Conservation (phyloP, 2,113 vertebrate species). For the Eretmochelys imbricata region DNA sequence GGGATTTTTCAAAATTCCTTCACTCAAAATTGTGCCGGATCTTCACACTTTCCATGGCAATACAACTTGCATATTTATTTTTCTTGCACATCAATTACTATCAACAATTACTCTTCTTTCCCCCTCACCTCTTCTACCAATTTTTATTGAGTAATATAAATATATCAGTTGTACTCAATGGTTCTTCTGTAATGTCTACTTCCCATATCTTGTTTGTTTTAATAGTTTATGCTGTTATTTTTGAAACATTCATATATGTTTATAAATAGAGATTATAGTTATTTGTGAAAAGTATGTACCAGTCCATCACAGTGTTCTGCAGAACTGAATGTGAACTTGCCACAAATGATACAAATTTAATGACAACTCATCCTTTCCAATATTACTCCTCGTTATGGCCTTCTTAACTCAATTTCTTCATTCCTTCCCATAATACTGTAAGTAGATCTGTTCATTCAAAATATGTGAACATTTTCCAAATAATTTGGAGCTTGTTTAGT, state of each 20-base stretch:
- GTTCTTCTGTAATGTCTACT: not conserved
- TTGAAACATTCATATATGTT: not conserved
- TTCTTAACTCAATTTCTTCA: not conserved
- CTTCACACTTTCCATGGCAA: not conserved
- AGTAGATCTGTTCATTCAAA: not conserved
- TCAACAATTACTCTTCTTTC: not conserved
- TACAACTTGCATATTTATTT: not conserved
- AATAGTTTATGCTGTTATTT: not conserved
- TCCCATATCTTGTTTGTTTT: not conserved
- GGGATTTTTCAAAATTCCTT: not conserved
- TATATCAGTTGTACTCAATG: not conserved
- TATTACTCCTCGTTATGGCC: rapidly evolving
- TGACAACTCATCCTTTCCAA: not conserved
- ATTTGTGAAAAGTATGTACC: not conserved
- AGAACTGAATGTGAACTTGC: constrained; percentile 4
- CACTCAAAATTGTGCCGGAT: not conserved
- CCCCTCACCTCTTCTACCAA: not conserved
- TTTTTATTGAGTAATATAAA: not conserved
- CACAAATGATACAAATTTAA: not conserved
- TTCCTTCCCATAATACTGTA: not conserved
- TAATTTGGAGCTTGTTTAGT: not conserved
- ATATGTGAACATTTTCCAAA: not conserved
- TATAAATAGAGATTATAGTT: not conserved
- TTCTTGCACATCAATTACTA: not conserved
- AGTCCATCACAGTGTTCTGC: not conserved